Base-by-base conservation (phyloP, 2,888 invertebrate genomes). In the Acutogordius australiensis region DNA sequence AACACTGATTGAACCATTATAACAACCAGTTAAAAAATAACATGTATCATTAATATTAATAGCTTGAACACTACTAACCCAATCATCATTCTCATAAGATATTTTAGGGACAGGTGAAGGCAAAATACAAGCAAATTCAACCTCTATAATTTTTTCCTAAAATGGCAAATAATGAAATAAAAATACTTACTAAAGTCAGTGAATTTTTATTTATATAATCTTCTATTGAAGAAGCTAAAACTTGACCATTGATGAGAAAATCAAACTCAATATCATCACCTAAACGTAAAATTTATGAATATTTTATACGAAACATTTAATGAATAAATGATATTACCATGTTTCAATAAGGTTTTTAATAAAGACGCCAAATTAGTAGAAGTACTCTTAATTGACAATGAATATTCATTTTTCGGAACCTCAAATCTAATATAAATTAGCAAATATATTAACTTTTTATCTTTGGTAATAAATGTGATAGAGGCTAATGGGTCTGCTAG, bases 21-120 rank as follows among this genome's bases (percentile, higher is more conserved):
- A 51, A 51, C 51, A 51, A 21, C 51, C 51, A 21, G 51, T 51
- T 26, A 51, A 8, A 51, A 51, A n/a, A 51, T 21, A 51, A 4
- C 4, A n/a, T 8, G n/a, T 4, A n/a, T 51, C 23, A 8, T 51
- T 26, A 13, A 37, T 37, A 51, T 51, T 8, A 21, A 51, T 21
- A 21, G 23, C 4, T 13, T 51, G 18, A 51, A 51, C 18, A 51
- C 18, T n/a, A 23, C 51, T 51, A 51, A 51, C 51, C 51, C 51
- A 51, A 51, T 51, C 51, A 51, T 51, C 23, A 23, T 51, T 13
- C 23, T 51, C 4, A 23, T 51, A 23, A n/a, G 23, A 23, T 51
- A 4, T 51, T 51, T 23, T 8, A 4, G 51, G 51, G 23, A n/a
- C 23, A n/a, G 51, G 51, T n/a, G 51, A 51, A 4, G n/a, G 13